Percentiles rank a stretch among this genome's conserved stretches.
These are phyloP conservation scores for Pseudopleuronectes americanus DNA, from an alignment of 2,797 vertebrate species.

Conservation along the genomic window DNA sequence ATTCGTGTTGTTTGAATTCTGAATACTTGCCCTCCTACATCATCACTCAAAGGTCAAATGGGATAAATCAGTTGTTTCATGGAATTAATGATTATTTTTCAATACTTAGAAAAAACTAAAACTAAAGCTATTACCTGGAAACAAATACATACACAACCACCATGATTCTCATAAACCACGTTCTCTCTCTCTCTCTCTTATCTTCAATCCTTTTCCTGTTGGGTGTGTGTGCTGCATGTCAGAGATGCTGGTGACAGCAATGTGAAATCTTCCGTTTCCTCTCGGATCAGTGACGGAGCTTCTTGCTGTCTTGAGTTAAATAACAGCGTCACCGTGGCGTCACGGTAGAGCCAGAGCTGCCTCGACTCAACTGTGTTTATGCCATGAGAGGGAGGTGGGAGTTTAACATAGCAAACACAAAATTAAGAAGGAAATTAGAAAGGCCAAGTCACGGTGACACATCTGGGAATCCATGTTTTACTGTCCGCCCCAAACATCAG, in stretches of 20 bases:
- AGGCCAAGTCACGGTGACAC: slow-evolving; percentile 12
- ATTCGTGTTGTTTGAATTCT: slow-evolving; percentile 5
- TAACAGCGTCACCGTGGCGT: slow-evolving; percentile 18
- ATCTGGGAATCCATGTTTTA: slow-evolving; percentile 6
- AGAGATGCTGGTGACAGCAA: slow-evolving; percentile 11
- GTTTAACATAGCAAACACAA: slow-evolving; percentile 12
- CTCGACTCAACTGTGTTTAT: slow-evolving; percentile 30
- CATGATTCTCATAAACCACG: slow-evolving; percentile 5
- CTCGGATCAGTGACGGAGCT: slow-evolving; percentile 13
- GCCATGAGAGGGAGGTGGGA: slow-evolving; percentile 18
- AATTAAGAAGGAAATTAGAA: slow-evolving; percentile 29
- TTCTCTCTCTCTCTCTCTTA: background rate
- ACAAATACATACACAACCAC: slow-evolving; percentile 21
- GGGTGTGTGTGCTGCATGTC: background rate
- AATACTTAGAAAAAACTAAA: no score
- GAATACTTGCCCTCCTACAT: slow-evolving; percentile 2
- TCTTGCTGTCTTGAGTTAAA: slow-evolving; percentile 40
- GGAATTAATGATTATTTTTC: no score
- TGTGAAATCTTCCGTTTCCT: slow-evolving; percentile 53
- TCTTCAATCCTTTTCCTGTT: slow-evolving; percentile 44
- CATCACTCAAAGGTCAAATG: slow-evolving; percentile 25
- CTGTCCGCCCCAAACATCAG: background rate
- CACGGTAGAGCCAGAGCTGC: background rate
- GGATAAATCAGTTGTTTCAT: no score
- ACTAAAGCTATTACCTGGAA: background rate